Evolutionary conservation across 2,797 vertebrate genomes (phyloP).

Genomic region (Molossus alvarezi): DNA sequence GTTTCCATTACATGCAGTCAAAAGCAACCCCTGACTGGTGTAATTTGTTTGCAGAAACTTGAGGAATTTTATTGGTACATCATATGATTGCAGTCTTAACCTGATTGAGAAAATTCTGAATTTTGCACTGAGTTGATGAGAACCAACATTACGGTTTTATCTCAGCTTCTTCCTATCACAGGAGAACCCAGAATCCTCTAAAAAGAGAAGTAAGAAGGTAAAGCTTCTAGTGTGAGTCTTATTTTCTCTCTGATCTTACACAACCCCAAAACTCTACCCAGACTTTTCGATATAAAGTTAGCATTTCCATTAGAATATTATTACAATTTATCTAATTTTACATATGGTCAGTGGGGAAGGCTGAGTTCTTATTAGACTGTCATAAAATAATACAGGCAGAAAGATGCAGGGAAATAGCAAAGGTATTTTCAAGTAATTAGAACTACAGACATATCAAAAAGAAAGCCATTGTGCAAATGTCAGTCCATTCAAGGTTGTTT

Average conservation of each 20-base stretch:
- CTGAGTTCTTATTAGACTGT: conserved; percentile 72
- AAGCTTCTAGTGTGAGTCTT: background rate
- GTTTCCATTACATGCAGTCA: background rate
- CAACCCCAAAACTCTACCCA: conserved; percentile 11
- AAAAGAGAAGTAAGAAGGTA: background rate
- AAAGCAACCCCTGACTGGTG: background rate
- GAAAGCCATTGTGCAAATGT: conserved; percentile 85
- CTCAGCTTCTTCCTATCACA: background rate
- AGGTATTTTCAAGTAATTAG: conserved; percentile 84
- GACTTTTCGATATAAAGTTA: conserved; percentile 48
- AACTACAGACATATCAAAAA: conserved; percentile 80
- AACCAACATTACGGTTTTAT: background rate
- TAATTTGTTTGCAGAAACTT: background rate
- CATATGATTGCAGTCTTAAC: background rate
- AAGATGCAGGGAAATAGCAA: conserved; percentile 74
- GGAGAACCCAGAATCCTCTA: background rate
- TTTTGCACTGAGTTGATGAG: background rate
- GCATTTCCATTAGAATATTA: conserved; percentile 77
- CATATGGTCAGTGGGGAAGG: conserved; percentile 50
- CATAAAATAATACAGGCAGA: conserved; percentile 76
- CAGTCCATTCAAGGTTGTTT: conserved; percentile 79
- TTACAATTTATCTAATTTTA: conserved; percentile 77
- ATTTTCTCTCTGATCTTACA: conserved; percentile 21
- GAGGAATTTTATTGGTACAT: background rate
- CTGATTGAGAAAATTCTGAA: background rate